These are phyloP conservation scores for Gymnoscopelus braueri DNA, from an alignment of 2,797 vertebrate species.

Conservation along the genomic window DNA sequence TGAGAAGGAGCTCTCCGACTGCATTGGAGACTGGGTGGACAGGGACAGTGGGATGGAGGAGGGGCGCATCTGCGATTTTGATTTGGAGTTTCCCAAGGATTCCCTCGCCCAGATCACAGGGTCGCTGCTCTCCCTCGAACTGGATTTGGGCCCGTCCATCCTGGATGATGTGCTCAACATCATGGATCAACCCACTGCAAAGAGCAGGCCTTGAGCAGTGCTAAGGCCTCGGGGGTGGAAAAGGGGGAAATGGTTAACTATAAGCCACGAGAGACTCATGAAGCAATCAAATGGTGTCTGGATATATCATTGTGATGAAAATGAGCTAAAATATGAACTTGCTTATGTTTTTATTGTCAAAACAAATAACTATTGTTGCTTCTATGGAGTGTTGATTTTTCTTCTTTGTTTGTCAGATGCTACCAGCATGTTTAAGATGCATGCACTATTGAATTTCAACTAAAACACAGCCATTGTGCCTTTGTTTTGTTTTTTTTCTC, in stretches of 20 bases:
- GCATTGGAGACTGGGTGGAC: constrained; percentile 88
- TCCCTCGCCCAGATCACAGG: constrained; percentile 89
- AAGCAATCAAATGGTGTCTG: constrained; percentile 70
- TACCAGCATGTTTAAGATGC: constrained; percentile 73
- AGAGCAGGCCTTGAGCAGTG: constrained; percentile 77
- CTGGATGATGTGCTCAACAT: constrained; percentile 98
- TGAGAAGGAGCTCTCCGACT: constrained; percentile 87
- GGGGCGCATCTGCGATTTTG: constrained; percentile 80
- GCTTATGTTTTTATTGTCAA: constrained; percentile 76
- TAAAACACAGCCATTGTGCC: constrained; percentile 74
- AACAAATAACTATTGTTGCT: constrained; percentile 71
- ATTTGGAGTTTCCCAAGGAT: constrained; percentile 87
- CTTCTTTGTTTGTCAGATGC: constrained; percentile 61
- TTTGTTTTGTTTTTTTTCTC: constrained; percentile 60
- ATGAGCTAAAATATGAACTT: constrained; percentile 64
- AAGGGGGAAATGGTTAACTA: constrained; percentile 68
- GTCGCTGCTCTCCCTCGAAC: constrained; percentile 93
- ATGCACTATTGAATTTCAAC: constrained; percentile 75
- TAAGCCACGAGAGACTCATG: constrained; percentile 59
- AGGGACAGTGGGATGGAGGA: constrained; percentile 90
- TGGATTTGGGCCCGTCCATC: constrained; percentile 97
- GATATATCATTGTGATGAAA: constrained; percentile 73
- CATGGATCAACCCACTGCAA: constrained; percentile 89
- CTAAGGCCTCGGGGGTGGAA: constrained; percentile 32
- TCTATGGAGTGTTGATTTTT: constrained; percentile 71